Base-by-base conservation (phyloP, 2,797 vertebrate genomes). In the Mycteria americana region DNA sequence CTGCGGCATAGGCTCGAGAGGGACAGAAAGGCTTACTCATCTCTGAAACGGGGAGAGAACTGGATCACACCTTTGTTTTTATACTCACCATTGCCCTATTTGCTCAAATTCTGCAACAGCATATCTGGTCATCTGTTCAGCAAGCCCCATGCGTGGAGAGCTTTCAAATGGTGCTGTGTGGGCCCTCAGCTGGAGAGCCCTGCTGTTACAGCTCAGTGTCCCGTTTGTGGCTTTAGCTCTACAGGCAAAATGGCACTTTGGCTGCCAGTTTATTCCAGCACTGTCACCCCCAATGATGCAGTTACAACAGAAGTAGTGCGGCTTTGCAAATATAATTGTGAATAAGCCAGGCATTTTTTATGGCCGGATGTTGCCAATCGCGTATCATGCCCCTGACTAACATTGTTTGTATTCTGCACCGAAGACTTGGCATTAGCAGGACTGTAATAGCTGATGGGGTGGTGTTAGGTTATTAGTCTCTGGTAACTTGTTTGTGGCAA, bases 361-460 rank as follows among this genome's bases (percentile, higher is more conserved):
- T 6, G 13, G 39, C 64, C 35, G 51, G 1, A 14, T 27, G n/a
- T 45, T 90, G 69, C 45, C 73, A 30, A 1, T 70, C 25, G 15
- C 0, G 0, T 67, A n/a, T 56, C 43, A 3, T 63, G 30, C 15
- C 39, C 35, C 35, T 80, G 48, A 31, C 69, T 67, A 25, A 25
- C 41, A 6, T n/a, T 53, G 39, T 82, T 81, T 85, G 64, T 64
- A 3, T 81, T 86, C 48, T 68, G 65, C 65, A 13, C 45, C 33
- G 83, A 48, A 86, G 56, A 31, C 37, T 53, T 75, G 62, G 69
- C 39, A 11, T 57, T 59, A 48, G 56, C 56, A 91, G 60, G 50
- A 12, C 50, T 30, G 53, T 28, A 68, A 9, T 57, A 68, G 60
- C 43, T 13, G 13, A 18, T 56, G 73, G 43, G 18, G 15, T 56